Evolutionary conservation across 1,140 invertebrate genomes (phyloP), one percentile per base, ranked within the genome.

Genomic region (Harpegnathos saltator): DNA sequence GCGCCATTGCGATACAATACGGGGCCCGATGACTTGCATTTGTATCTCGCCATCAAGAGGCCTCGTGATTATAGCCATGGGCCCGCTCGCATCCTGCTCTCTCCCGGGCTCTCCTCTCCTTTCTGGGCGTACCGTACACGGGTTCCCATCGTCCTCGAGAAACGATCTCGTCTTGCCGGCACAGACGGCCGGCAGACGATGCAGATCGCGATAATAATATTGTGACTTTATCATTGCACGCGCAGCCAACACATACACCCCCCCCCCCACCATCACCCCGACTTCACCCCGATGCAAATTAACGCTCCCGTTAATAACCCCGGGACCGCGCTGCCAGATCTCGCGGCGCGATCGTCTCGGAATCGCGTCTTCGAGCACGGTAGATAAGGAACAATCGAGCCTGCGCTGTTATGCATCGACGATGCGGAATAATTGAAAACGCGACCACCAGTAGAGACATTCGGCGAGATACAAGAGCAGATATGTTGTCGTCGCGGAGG

Each of bases 1-100:
- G 93, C 93, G 93, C 93, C 93, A 92, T 92, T 92, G 89, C 93
- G 89, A 91, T 90, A 92, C 93, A 93, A 93, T 92, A 83, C 92
- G 78, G 84, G 86, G 75, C 62, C 22, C 80, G 92, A 93, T 94
- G 93, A 94, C 93, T 94, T 94, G 93, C 93, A 92, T 92, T 91
- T 90, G 91, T 93, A 93, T 90, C 88, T 90, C 71, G 86, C 83
- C 85, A 89, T 90, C 89, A 88, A 73, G 78, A 85, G 87, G 88
- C 87, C 78, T 81, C 87, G 88, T 92, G 92, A 93, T 94, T 92
- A 91, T 90, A 90, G 89, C 91, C 90, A 89, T 82, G 62, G 85
- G 90, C 85, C 81, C 89, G 63, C 66, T 85, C 80, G 72, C 83
- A 50, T 88, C 85, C 71, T 56, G 71, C 77, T 85, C 71, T 81